Evolutionary conservation across 2,797 vertebrate species (phyloP), one percentile per base, ranked within the genome.

Genomic region (Megalops cyprinoides): DNA sequence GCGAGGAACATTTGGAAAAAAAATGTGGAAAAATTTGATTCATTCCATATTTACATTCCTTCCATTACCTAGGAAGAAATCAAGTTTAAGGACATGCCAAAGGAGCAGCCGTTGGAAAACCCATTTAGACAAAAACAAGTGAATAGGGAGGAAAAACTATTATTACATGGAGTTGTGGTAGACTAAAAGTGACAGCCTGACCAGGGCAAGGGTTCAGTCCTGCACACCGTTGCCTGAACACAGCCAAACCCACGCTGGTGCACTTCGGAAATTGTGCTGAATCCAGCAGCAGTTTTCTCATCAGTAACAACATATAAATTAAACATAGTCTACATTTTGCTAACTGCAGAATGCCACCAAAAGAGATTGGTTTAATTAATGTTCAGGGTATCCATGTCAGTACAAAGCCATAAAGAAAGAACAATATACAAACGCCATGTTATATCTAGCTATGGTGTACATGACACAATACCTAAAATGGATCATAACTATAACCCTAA

Each of bases 11-110:
- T 80, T 60, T 80, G 42, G 87, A 87, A 92, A 93, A 91, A 94
- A 94, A 95, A 95, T 92, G 91, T 95, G 93, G 94, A 94, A 95
- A 95, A 95, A 94, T 90, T 92, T 95, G 93, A 95, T 95, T 95
- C 92, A 91, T 94, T 94, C 94, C 93, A 95, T 94, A 95, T 95
- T 95, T 93, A 91, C 92, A 93, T 95, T 94, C 92, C 90, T 92
- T 90, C 92, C 87, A 89, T 92, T 93, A 92, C 91, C 92, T 96
- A 94, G 94, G 94, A 93, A 88, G 85, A 91, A 92, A 93, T 91
- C 92, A 93, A 89, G 90, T 86, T 85, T 85, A 86, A 82, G 86
- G 7, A 4, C 53, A 86, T 90, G 92, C 92, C 90, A 92, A 85
- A 90, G 89, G 83, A 90, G 88, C 7, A 92, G 92, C 91, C 51